A percentile compares a stretch with the other conserved stretches of the same genome.
Evolutionary conservation across 2,113 vertebrate species (phyloP).

Genomic region (Marcusenius ussheri): DNA sequence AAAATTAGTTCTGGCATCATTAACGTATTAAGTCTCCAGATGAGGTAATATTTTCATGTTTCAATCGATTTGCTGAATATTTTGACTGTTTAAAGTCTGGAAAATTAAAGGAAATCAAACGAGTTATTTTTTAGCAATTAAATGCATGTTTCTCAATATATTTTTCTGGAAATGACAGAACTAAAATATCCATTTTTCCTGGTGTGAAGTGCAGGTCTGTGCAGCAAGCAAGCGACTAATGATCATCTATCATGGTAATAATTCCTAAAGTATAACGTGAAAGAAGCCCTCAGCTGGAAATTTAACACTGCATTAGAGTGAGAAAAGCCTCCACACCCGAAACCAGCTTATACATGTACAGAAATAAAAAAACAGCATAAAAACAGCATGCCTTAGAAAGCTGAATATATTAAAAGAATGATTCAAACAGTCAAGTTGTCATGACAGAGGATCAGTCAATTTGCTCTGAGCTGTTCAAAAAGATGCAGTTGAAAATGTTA

Average conservation of each 20-base stretch:
- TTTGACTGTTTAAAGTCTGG: constrained; percentile 30
- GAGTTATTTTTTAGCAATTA: constrained; percentile 27
- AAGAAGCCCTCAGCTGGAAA: constrained; percentile 46
- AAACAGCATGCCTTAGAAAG: constrained; percentile 40
- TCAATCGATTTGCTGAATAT: constrained; percentile 18
- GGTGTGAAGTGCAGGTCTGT: constrained; percentile 58
- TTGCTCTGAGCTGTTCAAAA: constrained; percentile 7
- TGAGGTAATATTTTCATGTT: constrained; percentile 6
- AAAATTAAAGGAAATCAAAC: constrained; percentile 17
- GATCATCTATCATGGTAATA: constrained; percentile 61
- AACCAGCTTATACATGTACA: constrained; percentile 25
- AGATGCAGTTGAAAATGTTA: not conserved
- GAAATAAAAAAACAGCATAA: constrained; percentile 17
- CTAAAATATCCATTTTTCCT: constrained; percentile 42
- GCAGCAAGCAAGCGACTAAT: constrained; percentile 67
- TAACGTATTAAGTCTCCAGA: constrained; percentile 6
- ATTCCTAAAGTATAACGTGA: constrained; percentile 61
- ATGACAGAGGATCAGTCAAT: not conserved
- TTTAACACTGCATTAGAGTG: constrained; percentile 51
- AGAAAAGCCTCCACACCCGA: constrained; percentile 42
- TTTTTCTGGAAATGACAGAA: constrained; percentile 25
- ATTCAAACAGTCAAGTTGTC: constrained; percentile 6
- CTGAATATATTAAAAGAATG: constrained; percentile 27
- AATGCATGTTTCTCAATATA: constrained; percentile 12
- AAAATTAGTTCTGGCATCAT: constrained; percentile 30